Evolutionary conservation across 2,113 vertebrate species (phyloP).

Genomic region (Coptodon rendalli): DNA sequence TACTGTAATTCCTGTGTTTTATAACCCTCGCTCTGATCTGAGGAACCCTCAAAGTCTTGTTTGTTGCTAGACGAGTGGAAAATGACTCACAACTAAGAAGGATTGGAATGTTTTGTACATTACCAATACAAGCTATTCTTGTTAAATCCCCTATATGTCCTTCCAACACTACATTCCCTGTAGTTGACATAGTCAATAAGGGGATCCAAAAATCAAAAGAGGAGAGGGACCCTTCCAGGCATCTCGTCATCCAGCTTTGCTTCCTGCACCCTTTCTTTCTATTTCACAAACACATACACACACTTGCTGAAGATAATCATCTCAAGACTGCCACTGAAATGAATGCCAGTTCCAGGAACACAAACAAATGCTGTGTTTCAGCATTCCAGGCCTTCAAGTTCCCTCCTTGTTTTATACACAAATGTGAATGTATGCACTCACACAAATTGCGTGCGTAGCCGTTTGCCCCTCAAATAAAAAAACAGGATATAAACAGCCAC

Average conservation of each 20-base stretch:
- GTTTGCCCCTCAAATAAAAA: background rate
- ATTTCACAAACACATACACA: background rate
- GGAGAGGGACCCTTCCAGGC: slow-evolving; percentile 25
- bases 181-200: slow-evolving; percentile 33
- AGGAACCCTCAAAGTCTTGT: slow-evolving; percentile 4
- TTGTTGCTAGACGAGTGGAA: slow-evolving; percentile 38
- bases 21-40: background rate
- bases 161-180: slow-evolving; percentile 45
- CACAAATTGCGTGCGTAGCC: background rate
- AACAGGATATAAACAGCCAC: background rate
- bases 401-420: background rate
- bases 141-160: slow-evolving; percentile 7
- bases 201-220: slow-evolving; percentile 29
- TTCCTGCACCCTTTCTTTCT: background rate
- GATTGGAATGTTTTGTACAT: slow-evolving; percentile 30
- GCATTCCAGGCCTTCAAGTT: background rate
- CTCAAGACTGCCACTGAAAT: slow-evolving; percentile 21
- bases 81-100: slow-evolving; percentile 34
- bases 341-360: slow-evolving; percentile 2
- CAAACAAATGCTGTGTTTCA: slow-evolving; percentile 1
- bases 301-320: slow-evolving; percentile 10
- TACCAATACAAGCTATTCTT: slow-evolving; percentile 33
- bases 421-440: background rate
- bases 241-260: background rate
- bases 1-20: background rate